Evolutionary conservation across 1,140 invertebrate genomes (phyloP).

Genomic region (Solenopsis fugax): DNA sequence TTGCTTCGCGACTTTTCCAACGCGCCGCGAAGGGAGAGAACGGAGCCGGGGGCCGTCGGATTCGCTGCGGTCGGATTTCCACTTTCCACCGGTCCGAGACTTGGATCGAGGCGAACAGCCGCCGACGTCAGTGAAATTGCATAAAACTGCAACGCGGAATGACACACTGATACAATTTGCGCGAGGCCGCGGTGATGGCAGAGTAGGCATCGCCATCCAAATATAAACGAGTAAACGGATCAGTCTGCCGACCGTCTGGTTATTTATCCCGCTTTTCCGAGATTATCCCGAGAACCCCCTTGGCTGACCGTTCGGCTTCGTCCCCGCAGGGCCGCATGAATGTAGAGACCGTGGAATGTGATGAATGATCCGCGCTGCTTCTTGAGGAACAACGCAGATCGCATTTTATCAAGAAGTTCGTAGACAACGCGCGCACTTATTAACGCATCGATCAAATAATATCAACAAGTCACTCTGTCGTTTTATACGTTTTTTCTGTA

Average conservation of each 20-base stretch:
- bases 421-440: neutral
- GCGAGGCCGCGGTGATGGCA: constrained; percentile 29
- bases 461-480: neutral
- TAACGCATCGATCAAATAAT: neutral
- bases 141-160: constrained; percentile 52
- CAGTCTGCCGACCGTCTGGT: constrained; percentile 71
- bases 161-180: constrained; percentile 52
- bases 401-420: constrained; percentile 18
- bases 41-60: neutral
- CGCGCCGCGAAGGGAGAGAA: neutral
- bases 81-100: neutral
- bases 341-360: neutral
- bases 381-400: neutral
- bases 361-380: constrained; percentile 29
- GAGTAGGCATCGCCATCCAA: constrained; percentile 69
- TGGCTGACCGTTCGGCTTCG: constrained; percentile 55
- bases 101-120: constrained; percentile 20
- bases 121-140: constrained; percentile 52
- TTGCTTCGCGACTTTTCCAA: neutral
- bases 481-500: neutral
- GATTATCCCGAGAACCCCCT: constrained; percentile 69
- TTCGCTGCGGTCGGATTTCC: constrained; percentile 25
- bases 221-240: constrained; percentile 74
- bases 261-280: constrained; percentile 75
- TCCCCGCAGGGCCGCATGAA: constrained; percentile 42